Conservation (phyloP, 2,888 invertebrate species). For the Diadegma fenestrale region DNA sequence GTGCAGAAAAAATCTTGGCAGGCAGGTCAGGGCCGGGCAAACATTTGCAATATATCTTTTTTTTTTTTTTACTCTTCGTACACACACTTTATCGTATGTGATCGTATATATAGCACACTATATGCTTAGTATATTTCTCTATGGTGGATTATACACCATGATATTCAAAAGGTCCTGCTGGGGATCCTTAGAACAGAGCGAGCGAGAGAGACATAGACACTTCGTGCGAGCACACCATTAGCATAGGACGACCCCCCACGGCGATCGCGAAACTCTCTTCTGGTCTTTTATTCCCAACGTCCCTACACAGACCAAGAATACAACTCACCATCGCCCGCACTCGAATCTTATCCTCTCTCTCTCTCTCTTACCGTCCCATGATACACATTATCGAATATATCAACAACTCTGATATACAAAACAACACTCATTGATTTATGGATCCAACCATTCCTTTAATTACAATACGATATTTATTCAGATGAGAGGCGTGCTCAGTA, state of each 20-base stretch:
- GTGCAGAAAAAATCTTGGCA: conserved; percentile 48
- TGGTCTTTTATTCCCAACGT: conserved; percentile 59
- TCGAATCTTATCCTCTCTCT: conserved; percentile 48
- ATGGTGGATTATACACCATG: conserved; percentile 53
- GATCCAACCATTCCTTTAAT: conserved; percentile 84
- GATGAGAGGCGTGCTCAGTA: conserved; percentile 78
- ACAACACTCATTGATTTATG: conserved; percentile 84
- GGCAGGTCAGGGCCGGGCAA: conserved; percentile 81
- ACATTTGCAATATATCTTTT: conserved; percentile 43
- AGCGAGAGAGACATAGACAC: conserved; percentile 65
- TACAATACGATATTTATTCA: conserved; percentile 85
- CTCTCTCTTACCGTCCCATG: conserved; percentile 70
- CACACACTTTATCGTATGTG: conserved; percentile 8
- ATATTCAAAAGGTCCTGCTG: conserved; percentile 56
- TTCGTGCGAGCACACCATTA: conserved; percentile 84
- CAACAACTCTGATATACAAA: conserved; percentile 83
- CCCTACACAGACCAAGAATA: conserved; percentile 29
- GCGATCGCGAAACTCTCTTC: conserved; percentile 78
- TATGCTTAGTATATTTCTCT: conserved; percentile 25
- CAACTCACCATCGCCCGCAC: not conserved
- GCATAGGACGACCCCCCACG: conserved; percentile 84
- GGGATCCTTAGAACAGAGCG: conserved; percentile 48
- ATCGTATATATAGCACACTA: not conserved
- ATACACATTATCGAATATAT: conserved; percentile 80
- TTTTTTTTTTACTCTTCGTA: conserved; percentile 14